Conservation (phyloP, 37 sponge, comb jelly and placozoan genomes). For the Cladorhizidae sp. region DNA sequence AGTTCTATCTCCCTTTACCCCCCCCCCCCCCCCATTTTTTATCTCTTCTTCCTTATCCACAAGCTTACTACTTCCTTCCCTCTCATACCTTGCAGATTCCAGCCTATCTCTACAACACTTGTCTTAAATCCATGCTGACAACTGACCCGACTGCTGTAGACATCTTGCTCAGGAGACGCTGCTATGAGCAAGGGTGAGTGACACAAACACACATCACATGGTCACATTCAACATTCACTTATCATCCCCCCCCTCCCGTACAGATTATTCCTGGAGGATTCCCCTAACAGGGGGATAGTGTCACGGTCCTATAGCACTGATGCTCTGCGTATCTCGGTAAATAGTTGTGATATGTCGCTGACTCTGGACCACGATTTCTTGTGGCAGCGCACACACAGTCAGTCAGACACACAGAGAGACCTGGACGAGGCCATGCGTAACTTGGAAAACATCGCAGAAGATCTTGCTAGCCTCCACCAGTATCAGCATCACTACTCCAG, state of each 20-base stretch:
- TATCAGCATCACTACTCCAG: conserved; percentile 19
- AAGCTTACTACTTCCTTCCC: neutral
- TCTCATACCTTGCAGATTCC: conserved; percentile 47
- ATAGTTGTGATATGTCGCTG: neutral
- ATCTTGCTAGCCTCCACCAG: neutral
- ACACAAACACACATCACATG: neutral
- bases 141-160: conserved; percentile 72
- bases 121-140: conserved; percentile 32
- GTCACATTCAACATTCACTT: neutral
- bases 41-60: neutral
- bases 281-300: neutral
- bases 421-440: conserved; percentile 48
- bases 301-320: conserved; percentile 34
- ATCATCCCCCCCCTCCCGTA: neutral
- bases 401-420: conserved; percentile 28
- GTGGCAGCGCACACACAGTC: conserved; percentile 26
- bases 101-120: conserved; percentile 56
- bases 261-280: conserved; percentile 21
- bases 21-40: neutral
- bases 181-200: conserved; percentile 50
- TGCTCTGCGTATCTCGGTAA: neutral
- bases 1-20: conserved; percentile 5
- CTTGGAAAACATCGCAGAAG: conserved; percentile 35
- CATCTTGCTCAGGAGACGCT: conserved; percentile 59
- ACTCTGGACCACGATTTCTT: neutral